Base-by-base conservation (phyloP, 2,888 invertebrate genomes). In the Cataglyphis albicans region DNA sequence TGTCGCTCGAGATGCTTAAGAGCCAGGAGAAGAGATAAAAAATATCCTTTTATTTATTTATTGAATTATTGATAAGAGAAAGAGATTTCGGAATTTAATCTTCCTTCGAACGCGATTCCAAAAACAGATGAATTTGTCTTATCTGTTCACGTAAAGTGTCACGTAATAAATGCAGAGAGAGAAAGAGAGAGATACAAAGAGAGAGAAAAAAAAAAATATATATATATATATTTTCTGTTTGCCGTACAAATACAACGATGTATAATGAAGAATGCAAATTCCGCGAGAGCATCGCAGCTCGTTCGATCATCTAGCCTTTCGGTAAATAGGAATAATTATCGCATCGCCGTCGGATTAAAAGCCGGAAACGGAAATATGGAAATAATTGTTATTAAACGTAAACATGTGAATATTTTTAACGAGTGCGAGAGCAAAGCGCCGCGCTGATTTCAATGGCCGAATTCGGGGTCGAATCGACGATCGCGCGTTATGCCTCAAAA, bases 301-400 rank as follows among this genome's bases (percentile, higher is more conserved):
- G 72, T 70, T 70, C 78, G 78, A 78, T 78, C 59, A 78, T 72
- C 78, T 78, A 78, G 78, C 78, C 78, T 78, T 78, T 78, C 59
- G 44, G 78, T 78, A 78, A 78, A 78, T 88, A 88, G 87, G 89
- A 88, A 87, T 87, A 88, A 88, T 88, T 87, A 88, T 86, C 80
- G 84, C 76, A 86, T 87, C 88, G 87, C 74, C 85, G 87, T 82
- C 59, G 83, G 88, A 89, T 88, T 86, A 89, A 88, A 88, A 88
- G 81, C 84, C 75, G 52, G 70, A 86, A 80, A 85, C 63, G 70
- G 73, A 74, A 83, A 83, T 81, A 72, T 78, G 78, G 78, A 78
- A 78, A 78, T 78, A 78, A 85, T 85, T 75, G 83, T 89, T 89
- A 89, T 89, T 89, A 89, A 89, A 89, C 88, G 89, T 89, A 89